Percentiles rank a stretch among this genome's conserved stretches.
These are phyloP conservation scores for Corydoras sp. DNA, from an alignment of 2,113 vertebrate species.

Conservation along the genomic window DNA sequence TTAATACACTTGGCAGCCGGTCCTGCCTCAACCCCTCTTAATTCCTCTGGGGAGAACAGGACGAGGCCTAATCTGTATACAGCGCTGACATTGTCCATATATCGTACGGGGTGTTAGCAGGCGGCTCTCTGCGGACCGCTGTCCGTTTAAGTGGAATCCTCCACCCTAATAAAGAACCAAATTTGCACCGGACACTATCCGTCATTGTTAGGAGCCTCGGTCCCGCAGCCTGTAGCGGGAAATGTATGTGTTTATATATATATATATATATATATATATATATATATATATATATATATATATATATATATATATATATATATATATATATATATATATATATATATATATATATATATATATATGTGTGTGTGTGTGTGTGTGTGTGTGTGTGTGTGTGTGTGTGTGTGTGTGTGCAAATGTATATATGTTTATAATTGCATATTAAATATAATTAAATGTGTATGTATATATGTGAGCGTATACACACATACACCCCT, in stretches of 20 bases:
- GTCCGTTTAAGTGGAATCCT: conserved; percentile 99
- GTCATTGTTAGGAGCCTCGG: conserved; percentile 84
- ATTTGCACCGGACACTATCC: conserved; percentile 96
- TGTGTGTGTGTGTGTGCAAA: too few relatives aligned
- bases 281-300: too few relatives aligned
- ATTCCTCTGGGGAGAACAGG: conserved; percentile 98
- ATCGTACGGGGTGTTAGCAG: conserved; percentile 99
- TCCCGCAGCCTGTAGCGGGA: conserved; percentile 44
- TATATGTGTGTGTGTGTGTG: too few relatives aligned
- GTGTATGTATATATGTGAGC: too few relatives aligned
- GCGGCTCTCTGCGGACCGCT: conserved; percentile 99
- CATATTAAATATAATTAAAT: too few relatives aligned
- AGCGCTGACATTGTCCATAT: conserved; percentile 99
- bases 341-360: too few relatives aligned
- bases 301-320: conserved; percentile 12
- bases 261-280: too few relatives aligned
- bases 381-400: too few relatives aligned
- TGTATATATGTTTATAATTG: too few relatives aligned
- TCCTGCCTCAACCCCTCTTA: conserved; percentile 86
- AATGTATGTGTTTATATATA: conserved; percentile 83
- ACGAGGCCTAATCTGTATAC: conserved; percentile 99
- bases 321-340: too few relatives aligned
- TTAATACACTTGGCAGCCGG: conserved; percentile 92
- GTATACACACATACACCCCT: conserved; percentile 23
- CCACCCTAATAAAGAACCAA: conserved; percentile 99